Conservation (phyloP, 2,888 invertebrate species). For the Anoplius nigerrimus region DNA sequence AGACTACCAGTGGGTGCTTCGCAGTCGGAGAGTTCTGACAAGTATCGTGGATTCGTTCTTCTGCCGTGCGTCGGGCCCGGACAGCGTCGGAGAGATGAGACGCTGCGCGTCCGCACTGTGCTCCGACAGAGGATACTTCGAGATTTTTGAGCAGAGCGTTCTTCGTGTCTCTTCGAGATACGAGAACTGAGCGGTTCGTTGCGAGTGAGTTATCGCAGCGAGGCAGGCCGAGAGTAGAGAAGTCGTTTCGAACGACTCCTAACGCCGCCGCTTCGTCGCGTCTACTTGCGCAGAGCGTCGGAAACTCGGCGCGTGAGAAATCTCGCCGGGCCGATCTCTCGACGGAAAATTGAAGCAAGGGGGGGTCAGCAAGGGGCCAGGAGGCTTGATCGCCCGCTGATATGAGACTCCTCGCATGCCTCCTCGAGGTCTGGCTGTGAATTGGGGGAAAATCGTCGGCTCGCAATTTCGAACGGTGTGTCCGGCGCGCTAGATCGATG, state of each 20-base stretch:
- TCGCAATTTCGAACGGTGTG: not conserved
- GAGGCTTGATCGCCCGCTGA: not conserved
- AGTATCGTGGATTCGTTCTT: not conserved
- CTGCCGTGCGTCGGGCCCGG: slow-evolving; percentile 5
- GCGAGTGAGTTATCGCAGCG: too few relatives aligned
- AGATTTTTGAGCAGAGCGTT: too few relatives aligned
- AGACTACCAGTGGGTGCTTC: not conserved
- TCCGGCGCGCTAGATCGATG: slow-evolving; percentile 43
- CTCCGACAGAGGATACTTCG: not conserved
- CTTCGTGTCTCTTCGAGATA: too few relatives aligned
- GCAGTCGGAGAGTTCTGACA: not conserved
- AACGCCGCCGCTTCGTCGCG: too few relatives aligned
- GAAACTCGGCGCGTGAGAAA: too few relatives aligned
- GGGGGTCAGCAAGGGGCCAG: not conserved
- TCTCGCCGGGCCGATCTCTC: not conserved
- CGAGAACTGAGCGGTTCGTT: too few relatives aligned
- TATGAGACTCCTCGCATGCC: slow-evolving; percentile 2
- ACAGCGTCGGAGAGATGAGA: slow-evolving; percentile 10
- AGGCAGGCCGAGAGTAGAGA: too few relatives aligned
- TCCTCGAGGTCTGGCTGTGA: not conserved
- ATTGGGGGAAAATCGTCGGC: not conserved
- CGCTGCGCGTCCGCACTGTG: slow-evolving; percentile 19
- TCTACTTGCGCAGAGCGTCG: too few relatives aligned
- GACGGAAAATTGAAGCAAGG: not conserved
- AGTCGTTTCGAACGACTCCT: too few relatives aligned